A percentile compares a stretch with the other conserved stretches of the same genome.
Evolutionary conservation across 2,113 vertebrate species (phyloP).

Genomic region (Butastur rufipennis): DNA sequence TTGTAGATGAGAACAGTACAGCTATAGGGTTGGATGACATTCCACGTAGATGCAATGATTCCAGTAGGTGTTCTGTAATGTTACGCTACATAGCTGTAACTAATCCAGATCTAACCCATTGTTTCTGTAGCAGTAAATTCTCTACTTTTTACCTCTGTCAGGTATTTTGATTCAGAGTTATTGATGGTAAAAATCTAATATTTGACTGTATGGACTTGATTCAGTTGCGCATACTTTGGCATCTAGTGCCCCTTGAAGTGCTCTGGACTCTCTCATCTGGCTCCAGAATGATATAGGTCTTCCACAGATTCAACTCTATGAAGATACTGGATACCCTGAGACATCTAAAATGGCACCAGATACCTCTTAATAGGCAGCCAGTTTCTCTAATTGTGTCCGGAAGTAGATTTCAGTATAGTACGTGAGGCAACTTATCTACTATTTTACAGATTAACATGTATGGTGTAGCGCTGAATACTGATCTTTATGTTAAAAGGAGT

Average conservation of each 20-base stretch:
- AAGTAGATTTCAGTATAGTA: background rate
- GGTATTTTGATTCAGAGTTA: background rate
- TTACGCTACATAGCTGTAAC: background rate
- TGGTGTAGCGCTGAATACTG: background rate
- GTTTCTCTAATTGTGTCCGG: background rate
- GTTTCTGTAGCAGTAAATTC: background rate
- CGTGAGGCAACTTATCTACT: background rate
- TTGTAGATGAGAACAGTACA: background rate
- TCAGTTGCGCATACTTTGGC: too few species aligned
- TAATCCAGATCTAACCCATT: background rate
- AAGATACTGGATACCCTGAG: background rate
- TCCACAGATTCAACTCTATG: background rate
- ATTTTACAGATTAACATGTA: too few species aligned
- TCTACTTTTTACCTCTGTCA: background rate
- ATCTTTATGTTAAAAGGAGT: background rate
- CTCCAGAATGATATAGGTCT: background rate
- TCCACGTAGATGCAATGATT: background rate
- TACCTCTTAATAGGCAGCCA: background rate
- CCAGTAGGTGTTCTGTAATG: background rate
- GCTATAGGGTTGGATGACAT: background rate
- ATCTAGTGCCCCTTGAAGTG: background rate
- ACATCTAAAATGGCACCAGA: background rate
- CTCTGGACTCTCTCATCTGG: background rate
- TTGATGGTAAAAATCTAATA: background rate
- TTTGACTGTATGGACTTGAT: background rate